Evolutionary conservation across 2,888 invertebrate species (phyloP).

Genomic region (Melanotus villosus): DNA sequence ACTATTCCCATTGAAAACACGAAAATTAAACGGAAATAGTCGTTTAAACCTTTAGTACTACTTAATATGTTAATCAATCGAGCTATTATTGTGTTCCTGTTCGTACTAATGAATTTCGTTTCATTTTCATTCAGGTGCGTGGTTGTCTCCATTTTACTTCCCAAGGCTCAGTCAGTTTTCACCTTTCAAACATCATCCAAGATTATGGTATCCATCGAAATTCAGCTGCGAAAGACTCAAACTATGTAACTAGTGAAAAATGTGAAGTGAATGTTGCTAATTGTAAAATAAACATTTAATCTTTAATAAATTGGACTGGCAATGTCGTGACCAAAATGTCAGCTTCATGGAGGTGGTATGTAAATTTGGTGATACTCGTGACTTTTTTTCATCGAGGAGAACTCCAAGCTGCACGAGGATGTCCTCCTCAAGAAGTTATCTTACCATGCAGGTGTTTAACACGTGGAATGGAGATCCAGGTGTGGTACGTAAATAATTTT

Average conservation of each 20-base stretch:
- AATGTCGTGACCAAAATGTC: constrained; percentile 49
- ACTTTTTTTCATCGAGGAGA: constrained; percentile 28
- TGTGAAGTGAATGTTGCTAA: too few relatives aligned
- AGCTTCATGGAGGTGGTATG: constrained; percentile 39
- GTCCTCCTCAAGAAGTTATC: constrained; percentile 84
- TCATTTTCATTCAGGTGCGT: constrained; percentile 15
- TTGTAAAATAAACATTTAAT: too few relatives aligned
- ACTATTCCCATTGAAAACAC: too few relatives aligned
- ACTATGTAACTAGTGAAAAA: background rate
- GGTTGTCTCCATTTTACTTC: background rate
- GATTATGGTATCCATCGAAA: too few relatives aligned
- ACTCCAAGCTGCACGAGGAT: constrained; percentile 59
- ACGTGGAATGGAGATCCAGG: constrained; percentile 84
- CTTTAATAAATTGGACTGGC: constrained; percentile 11
- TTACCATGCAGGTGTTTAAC: constrained; percentile 87
- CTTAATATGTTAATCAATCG: constrained; percentile 1
- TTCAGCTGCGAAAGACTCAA: too few relatives aligned
- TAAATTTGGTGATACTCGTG: constrained; percentile 38
- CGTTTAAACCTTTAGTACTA: background rate
- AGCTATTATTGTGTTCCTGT: background rate
- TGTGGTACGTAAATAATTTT: too few relatives aligned
- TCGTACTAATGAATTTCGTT: background rate
- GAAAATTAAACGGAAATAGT: constrained; percentile 9
- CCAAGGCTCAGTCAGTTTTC: constrained; percentile 2
- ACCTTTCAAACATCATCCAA: background rate